Evolutionary conservation across 1,140 invertebrate species (phyloP), one percentile per base, ranked within the genome.

Genomic region (Chionoecetes opilio): DNA sequence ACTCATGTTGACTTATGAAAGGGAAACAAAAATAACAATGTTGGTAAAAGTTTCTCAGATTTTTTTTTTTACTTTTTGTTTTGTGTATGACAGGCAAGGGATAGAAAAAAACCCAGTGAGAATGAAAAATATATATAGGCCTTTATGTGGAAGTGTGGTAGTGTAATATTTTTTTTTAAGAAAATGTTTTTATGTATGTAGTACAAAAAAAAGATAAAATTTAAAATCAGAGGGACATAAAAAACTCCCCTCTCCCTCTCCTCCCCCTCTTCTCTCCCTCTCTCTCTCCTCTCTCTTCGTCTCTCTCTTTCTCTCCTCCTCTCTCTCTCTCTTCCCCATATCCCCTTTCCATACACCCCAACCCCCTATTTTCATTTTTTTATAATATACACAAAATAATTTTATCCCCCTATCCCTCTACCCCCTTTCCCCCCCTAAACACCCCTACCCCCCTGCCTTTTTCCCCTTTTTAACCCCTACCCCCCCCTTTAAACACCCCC

Each of bases 301-400:
- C 63, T 75, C 63, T 75, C 63, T 75, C 63, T 75, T 26, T 75
- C 63, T 75, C 63, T 75, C 63, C n/a, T 26, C n/a, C 63, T 75
- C 63, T 75, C 63, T 75, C 63, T n/a, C 63, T n/a, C 63, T n/a
- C 63, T 21, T 21, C 6, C n/a, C 63, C 21, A 53, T 3, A 53
- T 17, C 63, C 11, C 63, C 63, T 75, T n/a, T 75, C 63, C 63
- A 6, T 75, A 6, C 63, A 6, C 63, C 26, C 63, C 11, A 1
- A 26, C n/a, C n/a, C 21, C n/a, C 21, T n/a, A 26, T 75, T 21
- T 6, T 75, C 21, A 26, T n/a, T 8, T 75, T n/a, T n/a, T 75
- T 75, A 75, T n/a, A 26, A 26, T 3, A 75, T 14, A 46, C 41
- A 14, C 41, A 46, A n/a, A n/a, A n/a, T n/a, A n/a, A n/a, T n/a